Conservation (phyloP, 2,888 invertebrate species). For the Drosophila greeni region DNA sequence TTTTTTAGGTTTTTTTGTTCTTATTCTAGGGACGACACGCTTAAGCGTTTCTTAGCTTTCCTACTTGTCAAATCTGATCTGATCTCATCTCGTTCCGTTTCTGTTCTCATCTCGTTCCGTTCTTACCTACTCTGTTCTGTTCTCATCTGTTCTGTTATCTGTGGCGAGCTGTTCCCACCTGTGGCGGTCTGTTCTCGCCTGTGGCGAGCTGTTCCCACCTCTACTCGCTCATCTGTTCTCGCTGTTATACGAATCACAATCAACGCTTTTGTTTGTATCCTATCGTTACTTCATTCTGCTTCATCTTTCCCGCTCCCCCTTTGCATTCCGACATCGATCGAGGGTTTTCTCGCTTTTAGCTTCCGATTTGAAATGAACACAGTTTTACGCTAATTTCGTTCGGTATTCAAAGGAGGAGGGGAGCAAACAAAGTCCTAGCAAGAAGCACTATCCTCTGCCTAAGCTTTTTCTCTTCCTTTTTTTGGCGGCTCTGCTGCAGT, state of each 20-base stretch:
- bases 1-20: slow-evolving; percentile 4
- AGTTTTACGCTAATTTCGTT: slow-evolving; percentile 1
- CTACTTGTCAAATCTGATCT: slow-evolving; percentile 14
- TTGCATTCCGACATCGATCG: not conserved
- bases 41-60: slow-evolving; percentile 32
- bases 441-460: not conserved
- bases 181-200: slow-evolving; percentile 11
- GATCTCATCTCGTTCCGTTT: slow-evolving; percentile 18
- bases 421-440: not conserved
- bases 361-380: slow-evolving; percentile 1
- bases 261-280: slow-evolving; percentile 59
- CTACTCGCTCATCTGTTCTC: slow-evolving; percentile 39
- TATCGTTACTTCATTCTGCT: slow-evolving; percentile 18
- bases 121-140: slow-evolving; percentile 19
- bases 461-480: slow-evolving; percentile 1
- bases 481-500: slow-evolving; percentile 20
- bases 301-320: not conserved
- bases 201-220: slow-evolving; percentile 25
- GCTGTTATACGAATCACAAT: slow-evolving; percentile 69
- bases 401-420: not conserved
- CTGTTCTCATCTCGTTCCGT: not conserved
- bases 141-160: slow-evolving; percentile 21
- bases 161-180: not conserved
- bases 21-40: slow-evolving; percentile 40
- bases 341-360: not conserved